Evolutionary conservation across 2,113 vertebrate genomes (phyloP), one percentile per base, ranked within the genome.

Genomic region (Silurus meridionalis): DNA sequence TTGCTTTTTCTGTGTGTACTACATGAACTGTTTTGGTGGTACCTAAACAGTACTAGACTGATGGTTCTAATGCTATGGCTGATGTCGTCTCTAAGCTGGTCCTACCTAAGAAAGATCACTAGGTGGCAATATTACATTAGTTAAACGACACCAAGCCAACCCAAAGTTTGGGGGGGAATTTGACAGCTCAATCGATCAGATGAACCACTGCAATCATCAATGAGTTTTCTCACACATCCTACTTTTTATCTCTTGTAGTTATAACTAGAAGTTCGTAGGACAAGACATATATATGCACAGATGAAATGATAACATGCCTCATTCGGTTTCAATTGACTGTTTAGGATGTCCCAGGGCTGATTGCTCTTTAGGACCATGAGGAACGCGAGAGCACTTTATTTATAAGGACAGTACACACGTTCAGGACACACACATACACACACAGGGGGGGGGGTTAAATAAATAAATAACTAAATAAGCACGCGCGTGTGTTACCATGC

Each of bases 361-460:
- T 46, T 48, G 84, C 28, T 80, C 86, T 91, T 88, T 91, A 92
- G 90, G 91, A 91, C 90, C 91, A 83, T 79, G 88, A 77, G 89
- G 89, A 86, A 55, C 67, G 48, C 75, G 58, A 83, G 60, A 82
- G 21, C 78, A 82, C 25, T 37, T 21, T 81, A 88, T 87, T 82
- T 9, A 77, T 48, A 74, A 52, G 80, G 69, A 86, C 25, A 46
- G 80, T 83, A 84, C 75, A 64, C 17, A 71, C 66, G 28, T 52
- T 53, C 37, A 64, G 55, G 52, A 67, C 85, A 50, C 71, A 58
- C 85, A 72, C 77, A 69, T 48, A 61, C 83, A 66, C 25, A 61
- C 60, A 52, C 37, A 10, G 25, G 13, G 8, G 57, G 15, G 21
- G 21, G 46, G n/a, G n/a, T n/a, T 11, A 19, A 50, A 25, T 6